These are phyloP conservation scores for Malurus cyaneus DNA, from an alignment of 2,113 vertebrate genomes.

Conservation along the genomic window DNA sequence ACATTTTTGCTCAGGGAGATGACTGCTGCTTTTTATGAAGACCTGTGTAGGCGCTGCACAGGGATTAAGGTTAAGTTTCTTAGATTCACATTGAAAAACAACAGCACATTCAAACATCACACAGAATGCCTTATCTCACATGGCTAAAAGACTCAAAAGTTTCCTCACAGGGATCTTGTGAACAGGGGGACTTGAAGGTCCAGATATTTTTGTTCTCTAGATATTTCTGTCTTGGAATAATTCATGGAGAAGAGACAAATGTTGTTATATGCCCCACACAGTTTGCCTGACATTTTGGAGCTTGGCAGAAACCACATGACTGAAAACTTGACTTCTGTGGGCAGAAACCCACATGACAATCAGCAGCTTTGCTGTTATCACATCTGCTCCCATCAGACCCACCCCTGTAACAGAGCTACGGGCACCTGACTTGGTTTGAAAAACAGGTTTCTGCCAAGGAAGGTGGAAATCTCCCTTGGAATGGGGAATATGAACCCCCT, in stretches of 20 bases:
- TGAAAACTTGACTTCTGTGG: neutral
- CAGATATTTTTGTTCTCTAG: neutral
- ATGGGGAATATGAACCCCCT: neutral
- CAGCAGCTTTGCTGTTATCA: neutral
- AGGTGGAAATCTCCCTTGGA: no score
- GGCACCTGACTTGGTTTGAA: no score
- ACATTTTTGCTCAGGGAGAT: neutral
- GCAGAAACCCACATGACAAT: neutral
- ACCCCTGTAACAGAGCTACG: neutral
- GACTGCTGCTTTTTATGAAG: neutral
- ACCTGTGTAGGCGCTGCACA: fast-evolving
- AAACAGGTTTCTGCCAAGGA: no score
- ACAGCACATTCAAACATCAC: neutral
- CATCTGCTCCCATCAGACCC: neutral
- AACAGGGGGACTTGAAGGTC: fast-evolving
- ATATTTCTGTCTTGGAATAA: neutral
- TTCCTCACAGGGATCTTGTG: neutral
- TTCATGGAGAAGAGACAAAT: neutral
- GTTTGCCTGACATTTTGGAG: neutral
- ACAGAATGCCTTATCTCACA: neutral
- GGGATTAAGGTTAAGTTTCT: neutral
- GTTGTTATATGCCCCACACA: neutral
- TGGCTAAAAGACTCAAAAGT: neutral
- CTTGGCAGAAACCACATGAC: neutral
- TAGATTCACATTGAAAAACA: neutral